These are phyloP conservation scores for Suricata suricatta DNA, from an alignment of 2,113 vertebrate species.

Conservation along the genomic window DNA sequence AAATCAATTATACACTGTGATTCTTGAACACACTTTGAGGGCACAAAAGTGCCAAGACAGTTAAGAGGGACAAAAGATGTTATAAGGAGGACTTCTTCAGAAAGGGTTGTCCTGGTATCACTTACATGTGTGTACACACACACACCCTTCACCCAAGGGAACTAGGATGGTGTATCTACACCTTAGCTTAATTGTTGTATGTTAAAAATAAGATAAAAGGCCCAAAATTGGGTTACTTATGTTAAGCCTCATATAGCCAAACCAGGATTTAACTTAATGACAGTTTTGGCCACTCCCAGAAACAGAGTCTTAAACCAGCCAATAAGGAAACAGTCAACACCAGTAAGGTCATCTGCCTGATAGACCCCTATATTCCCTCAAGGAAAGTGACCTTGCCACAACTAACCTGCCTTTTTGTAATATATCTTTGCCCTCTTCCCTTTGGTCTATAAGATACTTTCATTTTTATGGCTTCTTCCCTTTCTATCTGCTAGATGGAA, in stretches of 20 bases:
- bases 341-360: neutral
- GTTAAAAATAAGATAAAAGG: neutral
- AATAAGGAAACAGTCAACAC: neutral
- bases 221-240: neutral
- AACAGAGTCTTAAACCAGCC: neutral
- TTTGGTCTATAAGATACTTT: neutral
- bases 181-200: neutral
- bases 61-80: neutral
- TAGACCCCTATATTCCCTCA: neutral
- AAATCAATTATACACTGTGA: neutral
- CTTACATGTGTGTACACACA: neutral
- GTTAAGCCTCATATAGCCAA: neutral
- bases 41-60: neutral
- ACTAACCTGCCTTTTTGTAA: neutral
- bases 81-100: neutral
- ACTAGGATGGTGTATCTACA: accelerated
- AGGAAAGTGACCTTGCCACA: neutral
- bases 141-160: neutral
- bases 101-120: neutral
- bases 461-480: neutral
- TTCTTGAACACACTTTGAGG: neutral
- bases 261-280: neutral
- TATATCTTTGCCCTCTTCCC: neutral
- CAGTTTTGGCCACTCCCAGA: neutral
- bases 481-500: neutral